These are phyloP conservation scores for Microcebus murinus DNA, from an alignment of 2,113 vertebrate species.

Conservation along the genomic window DNA sequence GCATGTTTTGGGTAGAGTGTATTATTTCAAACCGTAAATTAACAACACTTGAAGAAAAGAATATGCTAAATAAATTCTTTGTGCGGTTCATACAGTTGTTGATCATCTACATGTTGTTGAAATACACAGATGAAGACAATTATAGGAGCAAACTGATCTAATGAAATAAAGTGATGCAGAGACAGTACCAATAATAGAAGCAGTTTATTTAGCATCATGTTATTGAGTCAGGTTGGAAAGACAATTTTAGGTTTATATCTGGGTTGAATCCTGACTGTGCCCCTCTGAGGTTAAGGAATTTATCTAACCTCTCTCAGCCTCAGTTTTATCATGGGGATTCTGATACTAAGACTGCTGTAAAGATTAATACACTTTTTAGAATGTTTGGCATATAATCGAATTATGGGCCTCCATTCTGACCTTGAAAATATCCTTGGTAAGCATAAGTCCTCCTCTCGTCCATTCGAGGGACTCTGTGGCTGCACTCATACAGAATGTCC, in stretches of 20 bases:
- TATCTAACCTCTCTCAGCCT: neutral
- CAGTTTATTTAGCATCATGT: neutral
- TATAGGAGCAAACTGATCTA: neutral
- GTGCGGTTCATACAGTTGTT: neutral
- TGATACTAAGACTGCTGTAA: neutral
- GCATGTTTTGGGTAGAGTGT: neutral
- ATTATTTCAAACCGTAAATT: neutral
- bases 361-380: neutral
- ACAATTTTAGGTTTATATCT: neutral
- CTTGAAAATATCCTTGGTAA: neutral
- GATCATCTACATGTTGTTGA: neutral
- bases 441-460: neutral
- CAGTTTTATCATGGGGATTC: neutral
- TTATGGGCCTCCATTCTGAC: neutral
- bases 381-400: neutral
- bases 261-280: neutral
- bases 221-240: neutral
- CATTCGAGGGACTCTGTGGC: neutral
- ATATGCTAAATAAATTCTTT: neutral
- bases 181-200: neutral
- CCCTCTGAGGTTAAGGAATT: neutral
- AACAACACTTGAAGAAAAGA: neutral
- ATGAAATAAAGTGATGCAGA: neutral
- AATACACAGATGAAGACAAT: neutral
- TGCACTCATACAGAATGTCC: neutral